phyloP scores from a whole-genome alignment of 2,888 invertebrate species.

The Heliconius erato region DNA sequence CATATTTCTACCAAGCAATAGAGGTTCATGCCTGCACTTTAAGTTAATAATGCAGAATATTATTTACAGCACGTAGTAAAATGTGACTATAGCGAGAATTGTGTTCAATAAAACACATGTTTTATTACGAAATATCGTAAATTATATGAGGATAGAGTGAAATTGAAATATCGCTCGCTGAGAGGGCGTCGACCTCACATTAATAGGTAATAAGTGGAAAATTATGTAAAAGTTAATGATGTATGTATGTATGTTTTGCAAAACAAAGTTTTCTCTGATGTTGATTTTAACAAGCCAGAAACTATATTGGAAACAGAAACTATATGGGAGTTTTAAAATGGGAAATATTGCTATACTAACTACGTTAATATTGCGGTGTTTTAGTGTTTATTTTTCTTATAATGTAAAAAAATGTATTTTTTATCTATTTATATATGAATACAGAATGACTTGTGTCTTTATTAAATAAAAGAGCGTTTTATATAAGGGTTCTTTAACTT shows the following conservation, averaged over 20 bases:
- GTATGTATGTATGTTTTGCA: background rate
- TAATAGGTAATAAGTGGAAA: slow-evolving; percentile 27
- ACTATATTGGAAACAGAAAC: background rate
- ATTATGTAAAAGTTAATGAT: slow-evolving; percentile 26
- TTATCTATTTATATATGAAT: background rate
- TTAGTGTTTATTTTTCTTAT: too few relatives aligned
- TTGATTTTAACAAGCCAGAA: background rate
- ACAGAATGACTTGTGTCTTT: background rate
- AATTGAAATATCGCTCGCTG: slow-evolving; percentile 26
- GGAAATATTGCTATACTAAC: background rate
- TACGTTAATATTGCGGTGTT: background rate
- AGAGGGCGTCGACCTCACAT: slow-evolving; percentile 26
- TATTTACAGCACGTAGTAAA: slow-evolving; percentile 16
- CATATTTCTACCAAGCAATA: background rate
- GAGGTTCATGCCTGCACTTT: background rate
- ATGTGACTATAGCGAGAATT: slow-evolving; percentile 21
- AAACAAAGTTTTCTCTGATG: slow-evolving; percentile 16
- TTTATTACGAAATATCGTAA: slow-evolving; percentile 20
- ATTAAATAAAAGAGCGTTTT: too few relatives aligned
- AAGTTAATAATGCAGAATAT: slow-evolving; percentile 8
- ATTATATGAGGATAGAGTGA: slow-evolving; percentile 22
- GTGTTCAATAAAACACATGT: slow-evolving; percentile 11
- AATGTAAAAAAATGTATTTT: too few relatives aligned
- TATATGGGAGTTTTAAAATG: background rate
- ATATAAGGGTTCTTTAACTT: too few relatives aligned